Percentiles rank a stretch among this genome's conserved stretches.
Evolutionary conservation across 2,113 vertebrate species (phyloP).

Genomic region (Leptocoma aspasia): DNA sequence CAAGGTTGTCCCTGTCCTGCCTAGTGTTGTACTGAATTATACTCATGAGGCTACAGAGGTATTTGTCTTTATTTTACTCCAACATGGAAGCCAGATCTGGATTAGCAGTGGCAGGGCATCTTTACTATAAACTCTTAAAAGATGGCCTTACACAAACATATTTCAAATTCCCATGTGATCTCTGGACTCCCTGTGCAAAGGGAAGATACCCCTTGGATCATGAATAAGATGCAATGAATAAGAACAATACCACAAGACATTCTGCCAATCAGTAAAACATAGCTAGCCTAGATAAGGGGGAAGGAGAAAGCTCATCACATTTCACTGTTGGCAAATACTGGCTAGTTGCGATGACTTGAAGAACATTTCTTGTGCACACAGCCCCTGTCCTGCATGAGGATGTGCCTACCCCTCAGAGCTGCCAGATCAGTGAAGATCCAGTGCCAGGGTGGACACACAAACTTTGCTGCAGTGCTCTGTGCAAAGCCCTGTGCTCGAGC

Average conservation of each 20-base stretch:
- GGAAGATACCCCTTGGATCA: neutral
- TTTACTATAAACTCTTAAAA: conserved; percentile 9
- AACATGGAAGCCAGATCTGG: neutral
- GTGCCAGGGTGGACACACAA: fast-evolving
- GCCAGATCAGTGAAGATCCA: neutral
- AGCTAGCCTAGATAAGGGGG: neutral
- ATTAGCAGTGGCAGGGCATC: conserved; percentile 9
- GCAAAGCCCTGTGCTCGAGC: neutral
- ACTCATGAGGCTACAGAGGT: neutral
- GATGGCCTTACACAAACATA: neutral
- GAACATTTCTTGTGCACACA: neutral
- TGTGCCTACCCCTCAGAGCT: neutral
- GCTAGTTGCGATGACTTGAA: neutral
- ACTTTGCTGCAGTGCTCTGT: no score
- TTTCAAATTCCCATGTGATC: neutral
- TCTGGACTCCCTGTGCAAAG: neutral
- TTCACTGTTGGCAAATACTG: neutral
- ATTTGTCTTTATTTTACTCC: neutral
- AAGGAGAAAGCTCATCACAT: neutral
- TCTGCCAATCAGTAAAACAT: neutral
- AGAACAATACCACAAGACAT: neutral
- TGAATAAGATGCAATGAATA: neutral
- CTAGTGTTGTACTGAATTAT: neutral
- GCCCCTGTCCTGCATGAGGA: neutral
- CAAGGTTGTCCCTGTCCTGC: neutral